A percentile compares a stretch with the other conserved stretches of the same genome.
These are phyloP conservation scores for Luffia ferchaultella DNA, from an alignment of 2,888 invertebrate species.

Conservation along the genomic window DNA sequence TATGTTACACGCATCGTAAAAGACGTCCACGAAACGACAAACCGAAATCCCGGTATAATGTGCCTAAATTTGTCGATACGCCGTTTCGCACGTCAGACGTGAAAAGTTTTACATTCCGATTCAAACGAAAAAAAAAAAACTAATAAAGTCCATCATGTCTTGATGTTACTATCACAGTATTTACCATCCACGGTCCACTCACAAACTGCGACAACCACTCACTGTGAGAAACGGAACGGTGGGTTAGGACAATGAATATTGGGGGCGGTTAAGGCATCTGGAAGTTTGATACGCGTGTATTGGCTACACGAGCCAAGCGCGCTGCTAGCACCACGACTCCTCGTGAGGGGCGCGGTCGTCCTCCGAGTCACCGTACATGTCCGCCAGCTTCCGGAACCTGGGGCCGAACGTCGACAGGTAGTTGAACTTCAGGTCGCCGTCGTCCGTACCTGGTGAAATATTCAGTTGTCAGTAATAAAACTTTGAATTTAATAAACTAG, in stretches of 20 bases:
- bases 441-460: slow-evolving; percentile 74
- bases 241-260: background rate
- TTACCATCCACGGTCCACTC: background rate
- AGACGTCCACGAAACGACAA: background rate
- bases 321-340: slow-evolving; percentile 83
- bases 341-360: slow-evolving; percentile 82
- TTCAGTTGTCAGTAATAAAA: too few species aligned
- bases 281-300: slow-evolving; percentile 12
- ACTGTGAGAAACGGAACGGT: slow-evolving; percentile 4
- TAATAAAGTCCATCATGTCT: too few species aligned
- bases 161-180: background rate
- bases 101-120: background rate
- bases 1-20: background rate
- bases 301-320: slow-evolving; percentile 58
- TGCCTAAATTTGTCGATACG: background rate
- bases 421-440: slow-evolving; percentile 93
- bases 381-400: slow-evolving; percentile 92
- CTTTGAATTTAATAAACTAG: too few species aligned
- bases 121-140: background rate
- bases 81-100: background rate
- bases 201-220: background rate
- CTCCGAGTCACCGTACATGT: slow-evolving; percentile 94
- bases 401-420: slow-evolving; percentile 95
- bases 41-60: background rate
- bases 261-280: background rate